Conservation (phyloP, 2,113 vertebrate genomes). For the Ameiurus melas region DNA sequence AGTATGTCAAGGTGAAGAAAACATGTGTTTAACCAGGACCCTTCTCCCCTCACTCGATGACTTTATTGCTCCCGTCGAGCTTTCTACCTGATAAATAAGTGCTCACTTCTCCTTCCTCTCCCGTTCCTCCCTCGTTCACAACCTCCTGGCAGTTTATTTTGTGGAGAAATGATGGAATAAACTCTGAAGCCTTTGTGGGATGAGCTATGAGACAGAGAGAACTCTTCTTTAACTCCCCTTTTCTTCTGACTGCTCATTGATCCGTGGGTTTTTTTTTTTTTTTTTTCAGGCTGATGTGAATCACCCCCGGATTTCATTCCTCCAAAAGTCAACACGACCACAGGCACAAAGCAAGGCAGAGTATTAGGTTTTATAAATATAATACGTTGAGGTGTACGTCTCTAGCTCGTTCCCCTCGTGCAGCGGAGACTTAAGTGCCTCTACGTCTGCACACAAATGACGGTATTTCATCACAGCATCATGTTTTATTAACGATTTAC, state of each 20-base stretch:
- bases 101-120: neutral
- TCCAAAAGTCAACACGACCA: conserved; percentile 40
- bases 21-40: neutral
- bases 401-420: neutral
- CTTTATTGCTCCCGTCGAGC: conserved; percentile 25
- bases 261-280: conserved; percentile 54
- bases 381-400: neutral
- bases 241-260: conserved; percentile 57
- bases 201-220: conserved; percentile 48
- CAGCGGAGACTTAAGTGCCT: neutral
- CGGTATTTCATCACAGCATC: neutral
- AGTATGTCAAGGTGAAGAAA: conserved; percentile 20
- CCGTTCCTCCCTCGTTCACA: conserved; percentile 20
- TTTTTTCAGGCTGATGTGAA: conserved; percentile 48
- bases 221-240: conserved; percentile 34
- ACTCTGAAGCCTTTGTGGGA: conserved; percentile 31
- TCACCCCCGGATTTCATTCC: conserved; percentile 51
- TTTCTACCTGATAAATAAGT: conserved; percentile 26
- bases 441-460: neutral
- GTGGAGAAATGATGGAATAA: conserved; percentile 41
- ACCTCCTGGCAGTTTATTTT: conserved; percentile 50
- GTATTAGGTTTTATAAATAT: conserved; percentile 18
- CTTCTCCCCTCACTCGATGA: conserved; percentile 24
- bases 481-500: neutral
- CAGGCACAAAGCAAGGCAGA: conserved; percentile 6